Conservation (phyloP, 1,140 invertebrate genomes). For the Streblospio benedicti region DNA sequence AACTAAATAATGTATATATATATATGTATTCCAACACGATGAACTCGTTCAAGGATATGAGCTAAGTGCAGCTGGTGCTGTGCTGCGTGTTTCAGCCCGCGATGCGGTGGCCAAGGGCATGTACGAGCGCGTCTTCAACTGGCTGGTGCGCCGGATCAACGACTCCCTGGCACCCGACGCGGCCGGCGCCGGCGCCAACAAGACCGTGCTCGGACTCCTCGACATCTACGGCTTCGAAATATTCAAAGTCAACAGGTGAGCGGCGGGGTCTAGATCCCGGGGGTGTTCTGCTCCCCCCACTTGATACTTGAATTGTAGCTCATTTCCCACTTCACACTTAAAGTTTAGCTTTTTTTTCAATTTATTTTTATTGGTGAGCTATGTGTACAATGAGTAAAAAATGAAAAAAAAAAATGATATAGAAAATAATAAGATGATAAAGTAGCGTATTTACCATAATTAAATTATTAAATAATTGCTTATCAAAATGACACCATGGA, state of each 20-base stretch:
- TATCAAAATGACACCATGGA: too few relatives aligned
- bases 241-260: conserved; percentile 73
- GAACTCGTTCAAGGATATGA: background rate
- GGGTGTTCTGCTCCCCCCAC: conserved; percentile 16
- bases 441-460: too few relatives aligned
- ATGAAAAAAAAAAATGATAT: too few relatives aligned
- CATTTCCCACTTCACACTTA: too few relatives aligned
- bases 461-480: too few relatives aligned
- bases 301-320: too few relatives aligned
- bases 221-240: conserved; percentile 93
- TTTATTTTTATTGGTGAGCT: too few relatives aligned
- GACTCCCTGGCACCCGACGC: conserved; percentile 57
- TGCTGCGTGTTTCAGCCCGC: conserved; percentile 37
- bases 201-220: conserved; percentile 72
- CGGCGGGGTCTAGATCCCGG: background rate
- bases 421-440: too few relatives aligned
- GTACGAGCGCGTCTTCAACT: conserved; percentile 76
- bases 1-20: too few relatives aligned
- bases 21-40: conserved; percentile 7
- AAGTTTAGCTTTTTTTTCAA: too few relatives aligned
- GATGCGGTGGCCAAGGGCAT: conserved; percentile 63
- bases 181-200: conserved; percentile 22
- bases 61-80: background rate
- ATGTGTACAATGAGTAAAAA: too few relatives aligned
- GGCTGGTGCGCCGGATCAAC: conserved; percentile 68